Evolutionary conservation across 2,113 vertebrate species (phyloP), one percentile per base, ranked within the genome.

Genomic region (Rhinoderma darwinii): DNA sequence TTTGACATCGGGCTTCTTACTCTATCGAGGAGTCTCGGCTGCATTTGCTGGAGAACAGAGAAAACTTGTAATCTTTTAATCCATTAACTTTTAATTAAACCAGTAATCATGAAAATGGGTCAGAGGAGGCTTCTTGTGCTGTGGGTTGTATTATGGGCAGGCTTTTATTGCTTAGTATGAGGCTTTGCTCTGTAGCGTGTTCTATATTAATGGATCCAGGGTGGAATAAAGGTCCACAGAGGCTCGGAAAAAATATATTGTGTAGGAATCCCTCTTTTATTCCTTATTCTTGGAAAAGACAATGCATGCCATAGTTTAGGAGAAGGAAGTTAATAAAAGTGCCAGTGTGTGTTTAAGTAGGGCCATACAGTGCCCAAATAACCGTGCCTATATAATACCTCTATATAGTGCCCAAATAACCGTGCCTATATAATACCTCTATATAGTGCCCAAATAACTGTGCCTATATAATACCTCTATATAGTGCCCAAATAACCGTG

Each of bases 81-180:
- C 73, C 41, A 2, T 75, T 30, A 43, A 75, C 41, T 75, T 75
- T 43, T 75, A 75, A 44, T 75, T 44, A 75, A 44, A 43, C 2
- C 22, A 75, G 73, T 44, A 44, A 75, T 72, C 37, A 75, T 44
- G 73, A 47, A 75, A 47, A 47, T 75, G 73, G 73, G 73, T 72
- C 73, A 75, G 73, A 27, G 73, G 41, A n/a, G 1, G 73, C 73
- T 14, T 1, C 5, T 11, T 37, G 73, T 8, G 63, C 63, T 14
- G 59, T 4, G n/a, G 9, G 1, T 27, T 30, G 17, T 10, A 35
- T 68, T 37, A 37, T 37, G 12, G 66, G 66, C 3, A 1, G 30
- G 27, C 27, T 6, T 17, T 68, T 70, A 70, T 39, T 72, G 68
- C 68, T 72, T 3, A 72, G 18, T 17, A 15, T 11, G 10, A 61